Evolutionary conservation across 1,140 invertebrate species (phyloP), one percentile per base, ranked within the genome.

Genomic region (Galleria mellonella): DNA sequence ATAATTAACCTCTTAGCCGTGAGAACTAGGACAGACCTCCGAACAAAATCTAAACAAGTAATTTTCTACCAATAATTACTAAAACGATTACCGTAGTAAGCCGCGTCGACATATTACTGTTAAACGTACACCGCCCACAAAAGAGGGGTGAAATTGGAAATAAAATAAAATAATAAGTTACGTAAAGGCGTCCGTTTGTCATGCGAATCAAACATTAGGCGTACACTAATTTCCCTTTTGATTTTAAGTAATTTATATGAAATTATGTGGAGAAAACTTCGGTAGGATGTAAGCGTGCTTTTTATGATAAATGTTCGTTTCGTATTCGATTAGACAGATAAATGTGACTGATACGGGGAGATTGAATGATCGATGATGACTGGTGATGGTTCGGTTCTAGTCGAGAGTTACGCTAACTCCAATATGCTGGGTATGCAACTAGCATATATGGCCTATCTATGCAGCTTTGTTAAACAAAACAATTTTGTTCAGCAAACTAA

Each of bases 181-280:
- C 45, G 55, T 50, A 62, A 67, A 69, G 41, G 49, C 54, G 51
- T 53, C 58, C 39, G 55, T 44, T 46, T 32, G 63, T 67, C 74
- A 82, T 82, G 77, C 77, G 56, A 82, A 79, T 73, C 61, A 51
- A 43, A 58, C 75, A 82, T 82, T 82, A 82, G 68, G 44, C 55
- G n/a, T n/a, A n/a, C n/a, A 49, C 54, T 68, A 72, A 74, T 76
- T 73, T 73, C 67, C 73, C 68, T 74, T 77, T 77, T 74, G 75
- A 73, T 82, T 82, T 82, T 73, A 79, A 79, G 73, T 74, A 83
- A 82, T 82, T 82, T 76, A 72, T 72, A 77, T 67, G 61, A 75
- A 74, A 64, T 76, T 79, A 70, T 51, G 68, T 55, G 47, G 61
- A 63, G 68, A 63, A 68, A 67, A 72, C 47, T 62, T 59, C 38